Base-by-base conservation (phyloP, 2,797 vertebrate species). In the Heliangelus exortis region DNA sequence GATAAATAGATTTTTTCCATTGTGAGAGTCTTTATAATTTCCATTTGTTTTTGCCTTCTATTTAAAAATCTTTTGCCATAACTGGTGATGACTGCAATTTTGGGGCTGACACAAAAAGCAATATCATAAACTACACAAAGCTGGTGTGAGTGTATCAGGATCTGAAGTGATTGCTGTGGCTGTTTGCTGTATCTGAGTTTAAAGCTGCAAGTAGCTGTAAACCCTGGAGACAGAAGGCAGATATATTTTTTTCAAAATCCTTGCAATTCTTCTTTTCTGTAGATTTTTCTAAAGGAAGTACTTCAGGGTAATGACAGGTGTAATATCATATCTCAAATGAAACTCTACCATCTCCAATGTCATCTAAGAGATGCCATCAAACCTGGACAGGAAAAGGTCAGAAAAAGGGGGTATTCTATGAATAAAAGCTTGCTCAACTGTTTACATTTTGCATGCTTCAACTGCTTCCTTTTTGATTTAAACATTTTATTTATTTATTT, bases 401-500 rank as follows among this genome's bases (percentile, higher is more conserved):
- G 50, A 47, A 69, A 87, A 83, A 23, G 31, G 53, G 0, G 11
- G 4, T 68, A 48, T 90, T 88, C 43, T 8, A 76, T 29, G 87
- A 92, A 81, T 53, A 12, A 68, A 90, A 89, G 34, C 22, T 90
- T 92, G 54, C 62, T 59, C 82, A 75, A 41, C 11, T 20, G 58
- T 90, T 93, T 92, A 51, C 21, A 58, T 93, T 92, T 94, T 50
- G 47, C 68, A 33, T 19, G 5, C 25, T 88, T 81, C 47, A 75
- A 7, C 29, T 83, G 19, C 50, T 89, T 80, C 29, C 28, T 48
- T 92, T 89, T 47, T n/a, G 2, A 1, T 39, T 90, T 62, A 76
- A 66, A 28, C 5, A 1, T 28, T 74, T 31, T 34, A 9, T 28
- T 0, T 6, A 8, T 36, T 23, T 7, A 8, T 36, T 23, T 7